Evolutionary conservation across 2,113 vertebrate genomes (phyloP).

Genomic region (Atherinomorus stipes): DNA sequence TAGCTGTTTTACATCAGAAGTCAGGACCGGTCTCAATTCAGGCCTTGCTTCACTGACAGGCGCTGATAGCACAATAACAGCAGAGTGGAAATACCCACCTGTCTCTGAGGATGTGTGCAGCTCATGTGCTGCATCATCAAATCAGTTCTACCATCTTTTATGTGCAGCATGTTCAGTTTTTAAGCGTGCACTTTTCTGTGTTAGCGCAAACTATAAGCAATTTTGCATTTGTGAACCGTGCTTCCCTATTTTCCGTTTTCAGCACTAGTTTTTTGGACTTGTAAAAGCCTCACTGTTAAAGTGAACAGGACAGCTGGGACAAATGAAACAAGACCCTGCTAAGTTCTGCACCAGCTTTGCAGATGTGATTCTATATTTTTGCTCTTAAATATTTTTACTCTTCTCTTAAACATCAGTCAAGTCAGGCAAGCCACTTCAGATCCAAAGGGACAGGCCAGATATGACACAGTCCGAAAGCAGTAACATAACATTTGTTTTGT

Average conservation of each 20-base stretch:
- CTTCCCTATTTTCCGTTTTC: conserved; percentile 32
- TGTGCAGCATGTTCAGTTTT: background rate
- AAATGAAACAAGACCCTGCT: conserved; percentile 65
- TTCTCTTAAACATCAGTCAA: conserved; percentile 34
- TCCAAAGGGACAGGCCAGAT: background rate
- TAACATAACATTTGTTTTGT: conserved; percentile 19
- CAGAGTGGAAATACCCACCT: background rate
- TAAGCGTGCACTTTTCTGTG: conserved; percentile 9
- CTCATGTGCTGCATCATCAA: conserved; percentile 4
- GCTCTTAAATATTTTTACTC: conserved; percentile 19
- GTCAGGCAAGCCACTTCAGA: background rate
- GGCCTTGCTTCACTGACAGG: background rate
- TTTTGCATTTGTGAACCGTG: conserved; percentile 11
- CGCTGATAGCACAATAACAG: conserved; percentile 10
- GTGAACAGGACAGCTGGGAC: conserved; percentile 58
- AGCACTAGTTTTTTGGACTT: conserved; percentile 50
- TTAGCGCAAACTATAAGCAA: background rate
- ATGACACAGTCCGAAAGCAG: background rate
- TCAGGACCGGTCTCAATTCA: background rate
- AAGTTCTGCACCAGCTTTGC: conserved; percentile 62
- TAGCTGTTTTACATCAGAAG: background rate
- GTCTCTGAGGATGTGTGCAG: conserved; percentile 11
- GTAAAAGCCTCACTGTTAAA: conserved; percentile 70
- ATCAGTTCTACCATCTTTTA: background rate
- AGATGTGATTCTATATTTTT: conserved; percentile 30